A percentile compares a stretch with the other conserved stretches of the same genome.
These are phyloP conservation scores for Ammodytes marinus DNA, from an alignment of 2,113 vertebrate genomes.

Conservation along the genomic window DNA sequence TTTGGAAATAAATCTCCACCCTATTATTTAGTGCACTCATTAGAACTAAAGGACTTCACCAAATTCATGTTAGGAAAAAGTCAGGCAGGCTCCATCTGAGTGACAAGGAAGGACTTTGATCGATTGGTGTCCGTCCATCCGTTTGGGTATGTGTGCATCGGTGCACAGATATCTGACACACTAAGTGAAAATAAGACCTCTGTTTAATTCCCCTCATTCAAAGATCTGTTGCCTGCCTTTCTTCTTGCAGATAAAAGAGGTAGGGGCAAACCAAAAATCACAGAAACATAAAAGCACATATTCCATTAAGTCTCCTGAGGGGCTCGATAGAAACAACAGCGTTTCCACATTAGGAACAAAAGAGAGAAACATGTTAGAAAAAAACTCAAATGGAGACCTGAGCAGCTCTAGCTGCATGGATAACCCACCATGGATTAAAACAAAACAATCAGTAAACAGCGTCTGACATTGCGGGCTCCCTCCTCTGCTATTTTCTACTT, in stretches of 20 bases:
- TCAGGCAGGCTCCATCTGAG: conserved; percentile 13
- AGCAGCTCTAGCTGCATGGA: conserved; percentile 68
- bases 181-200: conserved; percentile 52
- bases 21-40: not conserved
- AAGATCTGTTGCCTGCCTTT: conserved; percentile 57
- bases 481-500: conserved; percentile 66
- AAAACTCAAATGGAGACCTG: conserved; percentile 66
- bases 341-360: conserved; percentile 70
- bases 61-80: conserved; percentile 2
- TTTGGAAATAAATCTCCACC: not conserved
- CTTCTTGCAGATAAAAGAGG: conserved; percentile 60
- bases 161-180: conserved; percentile 32
- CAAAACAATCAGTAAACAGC: conserved; percentile 74
- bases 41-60: not conserved
- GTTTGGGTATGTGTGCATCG: conserved; percentile 7
- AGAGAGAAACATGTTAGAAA: conserved; percentile 50
- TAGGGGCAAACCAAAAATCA: conserved; percentile 52
- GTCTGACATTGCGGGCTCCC: conserved; percentile 49
- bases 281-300: conserved; percentile 69
- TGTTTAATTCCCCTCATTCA: conserved; percentile 58
- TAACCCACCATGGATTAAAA: conserved; percentile 75
- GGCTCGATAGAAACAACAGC: conserved; percentile 56
- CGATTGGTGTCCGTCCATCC: conserved; percentile 15
- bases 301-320: conserved; percentile 72
- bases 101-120: conserved; percentile 3